Base-by-base conservation (phyloP, 2,888 invertebrate species). In the Polymixis flavicincta region DNA sequence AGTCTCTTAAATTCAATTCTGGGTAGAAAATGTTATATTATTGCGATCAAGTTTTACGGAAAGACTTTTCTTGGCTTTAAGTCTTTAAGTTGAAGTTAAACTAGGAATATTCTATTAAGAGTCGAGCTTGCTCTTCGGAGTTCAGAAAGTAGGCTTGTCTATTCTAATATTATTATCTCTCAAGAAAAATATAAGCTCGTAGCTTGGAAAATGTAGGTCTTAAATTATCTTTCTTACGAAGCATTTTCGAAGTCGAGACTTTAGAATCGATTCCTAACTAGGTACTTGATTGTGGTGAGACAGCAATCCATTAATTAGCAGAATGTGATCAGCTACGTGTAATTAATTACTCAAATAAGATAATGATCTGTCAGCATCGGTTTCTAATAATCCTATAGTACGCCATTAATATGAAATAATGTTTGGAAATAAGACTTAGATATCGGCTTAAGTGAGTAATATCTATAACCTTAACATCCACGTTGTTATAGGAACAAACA, bases 51-150 rank as follows among this genome's bases (percentile, higher is more conserved):
- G 63, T 76, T 73, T 14, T 50, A 61, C 55, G 60, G 65, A 73
- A 60, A 77, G 59, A 64, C 63, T 71, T 85, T 74, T 64, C 80
- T 68, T 78, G 68, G 57, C 73, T 75, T 75, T 71, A 77, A 84
- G 68, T 76, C 69, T 19, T 57, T 74, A 76, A 77, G 82, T 78
- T 83, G 54, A 83, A 87, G 80, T 85, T 83, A 73, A 85, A 78
- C 77, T 78, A 76, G 57, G 69, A 85, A 85, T 82, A 82, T 87
- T 85, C 64, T 85, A 87, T 87, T 87, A 83, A 32, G 61, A 87
- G 83, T 83, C 74, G 80, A 85, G 74, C 74, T 85, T 78, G 52
- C 76, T 79, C 82, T 68, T 57, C 28, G 48, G 17, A 87, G 80
- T 85, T 85, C 57, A 75, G 48, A 73, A 83, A 83, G 80, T 82